Percentiles rank a stretch among this genome's conserved stretches.
Conservation (phyloP, 2,797 vertebrate genomes). For the Pseudochirops cupreus region DNA sequence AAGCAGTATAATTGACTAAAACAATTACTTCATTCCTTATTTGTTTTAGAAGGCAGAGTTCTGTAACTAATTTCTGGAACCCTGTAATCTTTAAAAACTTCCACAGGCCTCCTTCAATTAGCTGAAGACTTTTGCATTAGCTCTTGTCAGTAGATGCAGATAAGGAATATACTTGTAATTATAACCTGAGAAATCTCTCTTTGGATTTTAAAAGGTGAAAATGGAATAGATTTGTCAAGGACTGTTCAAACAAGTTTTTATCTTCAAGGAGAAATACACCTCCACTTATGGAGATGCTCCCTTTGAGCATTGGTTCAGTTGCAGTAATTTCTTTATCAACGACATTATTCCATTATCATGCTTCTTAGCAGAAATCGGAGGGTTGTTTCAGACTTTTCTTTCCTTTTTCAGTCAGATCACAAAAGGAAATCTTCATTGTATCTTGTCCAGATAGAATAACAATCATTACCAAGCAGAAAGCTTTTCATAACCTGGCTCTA, state of each 20-base stretch:
- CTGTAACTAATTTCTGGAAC: slow-evolving; percentile 51
- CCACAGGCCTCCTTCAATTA: background rate
- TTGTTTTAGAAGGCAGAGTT: slow-evolving; percentile 54
- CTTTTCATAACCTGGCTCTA: background rate
- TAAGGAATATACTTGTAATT: background rate
- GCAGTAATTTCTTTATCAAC: background rate
- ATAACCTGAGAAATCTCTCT: background rate
- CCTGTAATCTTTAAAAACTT: background rate
- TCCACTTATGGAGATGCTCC: background rate
- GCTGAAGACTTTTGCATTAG: background rate
- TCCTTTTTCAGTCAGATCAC: background rate
- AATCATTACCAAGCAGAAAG: background rate
- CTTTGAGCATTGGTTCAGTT: background rate
- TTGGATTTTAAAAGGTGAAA: background rate
- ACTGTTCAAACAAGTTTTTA: background rate
- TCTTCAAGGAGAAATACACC: background rate
- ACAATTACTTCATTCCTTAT: slow-evolving; percentile 41
- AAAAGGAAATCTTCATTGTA: background rate
- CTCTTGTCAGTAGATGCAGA: background rate
- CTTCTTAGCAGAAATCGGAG: background rate
- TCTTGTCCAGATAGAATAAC: background rate
- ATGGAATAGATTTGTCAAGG: background rate
- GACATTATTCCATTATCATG: background rate
- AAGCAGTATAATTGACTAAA: slow-evolving; percentile 49
- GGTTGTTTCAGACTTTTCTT: background rate